Base-by-base conservation (phyloP, 2,888 invertebrate species). In the Xylocampa areola region DNA sequence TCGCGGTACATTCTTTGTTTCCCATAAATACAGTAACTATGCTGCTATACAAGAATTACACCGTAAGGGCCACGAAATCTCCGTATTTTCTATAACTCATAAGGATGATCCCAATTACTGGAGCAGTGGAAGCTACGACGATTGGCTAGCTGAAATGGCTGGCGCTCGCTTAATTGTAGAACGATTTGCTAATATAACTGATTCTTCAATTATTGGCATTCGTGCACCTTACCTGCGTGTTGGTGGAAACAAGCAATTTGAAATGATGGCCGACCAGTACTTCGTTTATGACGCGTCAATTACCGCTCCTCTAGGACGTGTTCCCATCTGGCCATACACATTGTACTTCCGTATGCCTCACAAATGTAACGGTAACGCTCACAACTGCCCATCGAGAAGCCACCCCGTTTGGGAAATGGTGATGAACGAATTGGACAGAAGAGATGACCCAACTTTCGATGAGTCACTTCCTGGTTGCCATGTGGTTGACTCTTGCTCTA, bases 321-420 rank as follows among this genome's bases (percentile, higher is more conserved):
- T 98, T 19, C 98, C 98, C 45, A 97, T 98, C 87, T 99, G 99
- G 99, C 99, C 99, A 0, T 99, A 99, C 94, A 99, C 99, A 2
- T 94, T 99, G 17, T 98, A 99, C 94, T 98, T 98, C 96, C 96
- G 98, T 65, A 98, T 98, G 97, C 98, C 98, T 0, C 98, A 98
- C 94, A 98, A 97, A 88, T 98, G 98, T 88, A 98, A 98, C 88
- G 98, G 98, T 66, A 98, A 98, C 86, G 98, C 98, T 11, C 98
- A 98, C 85, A 98, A 98, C 88, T 98, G 98, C 82, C 98, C 98
- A 16, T 97, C 97, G 40, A 94, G 97, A 85, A 97, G 97, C 80
- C 98, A 98, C 82, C 98, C 98, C 19, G 97, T 98, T 33, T 98
- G 98, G 98, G 98, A 98, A 92, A 98, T 98, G 96, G 98, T 98